Evolutionary conservation across 1,140 invertebrate species (phyloP).

Genomic region (Drosophila repleta): DNA sequence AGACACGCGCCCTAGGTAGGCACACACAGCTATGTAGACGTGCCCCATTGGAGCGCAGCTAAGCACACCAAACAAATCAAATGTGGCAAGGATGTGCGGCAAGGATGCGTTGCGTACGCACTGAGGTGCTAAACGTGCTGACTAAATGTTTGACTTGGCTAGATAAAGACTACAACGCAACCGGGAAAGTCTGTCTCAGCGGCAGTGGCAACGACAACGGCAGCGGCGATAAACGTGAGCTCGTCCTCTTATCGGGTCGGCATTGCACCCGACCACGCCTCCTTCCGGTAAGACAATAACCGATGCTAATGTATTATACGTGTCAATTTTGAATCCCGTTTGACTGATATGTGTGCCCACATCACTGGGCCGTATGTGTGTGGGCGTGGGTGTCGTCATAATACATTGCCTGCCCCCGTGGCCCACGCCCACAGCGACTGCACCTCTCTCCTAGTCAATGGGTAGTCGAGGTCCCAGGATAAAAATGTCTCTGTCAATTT

Average conservation of each 20-base stretch:
- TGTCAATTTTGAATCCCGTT: constrained; percentile 71
- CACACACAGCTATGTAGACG: constrained; percentile 20
- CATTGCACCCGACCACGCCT: constrained; percentile 1
- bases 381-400: constrained; percentile 10
- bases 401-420: constrained; percentile 1
- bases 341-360: constrained; percentile 61
- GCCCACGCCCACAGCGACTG: neutral
- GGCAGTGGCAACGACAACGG: too few species aligned
- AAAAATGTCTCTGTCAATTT: constrained; percentile 51
- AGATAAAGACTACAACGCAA: constrained; percentile 7
- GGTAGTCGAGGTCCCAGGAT: neutral
- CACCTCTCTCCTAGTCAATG: constrained; percentile 9
- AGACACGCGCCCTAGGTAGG: constrained; percentile 7
- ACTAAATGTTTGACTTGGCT: constrained; percentile 60
- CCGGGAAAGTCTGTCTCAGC: neutral
- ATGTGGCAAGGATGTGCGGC: constrained; percentile 43
- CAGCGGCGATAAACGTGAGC: constrained; percentile 13
- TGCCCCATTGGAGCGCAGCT: constrained; percentile 36
- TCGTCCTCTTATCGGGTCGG: constrained; percentile 3
- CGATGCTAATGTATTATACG: constrained; percentile 72
- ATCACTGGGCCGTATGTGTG: constrained; percentile 6
- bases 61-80: constrained; percentile 65
- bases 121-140: constrained; percentile 61
- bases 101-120: constrained; percentile 33
- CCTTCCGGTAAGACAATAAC: constrained; percentile 66